Evolutionary conservation across 2,888 invertebrate species (phyloP).

Genomic region (Cryptosula pallasiana): DNA sequence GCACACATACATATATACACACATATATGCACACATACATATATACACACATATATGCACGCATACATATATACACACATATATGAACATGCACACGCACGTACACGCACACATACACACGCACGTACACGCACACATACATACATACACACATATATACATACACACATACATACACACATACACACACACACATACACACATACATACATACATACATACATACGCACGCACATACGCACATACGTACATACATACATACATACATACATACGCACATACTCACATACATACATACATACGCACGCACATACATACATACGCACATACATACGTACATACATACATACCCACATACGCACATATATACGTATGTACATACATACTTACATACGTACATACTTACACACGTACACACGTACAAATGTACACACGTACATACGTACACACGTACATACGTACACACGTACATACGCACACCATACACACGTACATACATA

Average conservation of each 20-base stretch:
- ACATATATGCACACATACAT: not conserved
- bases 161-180: not conserved
- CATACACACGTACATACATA: not conserved
- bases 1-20: conserved; percentile 17
- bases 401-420: not conserved
- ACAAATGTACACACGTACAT: not conserved
- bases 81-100: not conserved
- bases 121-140: too few relatives aligned
- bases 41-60: not conserved
- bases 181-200: not conserved
- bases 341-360: not conserved
- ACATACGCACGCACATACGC: not conserved
- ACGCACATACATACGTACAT: not conserved
- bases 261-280: not conserved
- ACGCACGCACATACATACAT: not conserved
- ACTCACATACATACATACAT: not conserved
- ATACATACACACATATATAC: not conserved
- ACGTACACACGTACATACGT: not conserved
- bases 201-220: not conserved
- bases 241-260: not conserved
- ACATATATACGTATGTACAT: not conserved
- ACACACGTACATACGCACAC: not conserved
- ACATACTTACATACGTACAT: not conserved
- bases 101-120: not conserved
- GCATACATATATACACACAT: not conserved